phyloP scores from a whole-genome alignment of 2,113 vertebrate genomes.

The Thymallus thymallus region DNA sequence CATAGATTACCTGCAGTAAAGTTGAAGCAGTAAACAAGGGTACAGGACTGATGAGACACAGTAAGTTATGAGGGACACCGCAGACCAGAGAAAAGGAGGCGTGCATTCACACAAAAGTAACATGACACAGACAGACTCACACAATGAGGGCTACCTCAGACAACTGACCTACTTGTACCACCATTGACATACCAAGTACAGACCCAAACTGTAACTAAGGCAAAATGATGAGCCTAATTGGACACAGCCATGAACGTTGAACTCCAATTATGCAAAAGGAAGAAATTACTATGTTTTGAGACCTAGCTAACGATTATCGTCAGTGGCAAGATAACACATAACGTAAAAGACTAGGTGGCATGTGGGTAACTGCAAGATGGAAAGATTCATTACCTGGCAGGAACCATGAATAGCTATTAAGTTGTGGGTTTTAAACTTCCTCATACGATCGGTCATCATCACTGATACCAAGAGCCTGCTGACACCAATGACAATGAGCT shows the following conservation, averaged over 20 bases:
- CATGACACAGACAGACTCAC: background rate
- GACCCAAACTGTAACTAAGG: no score
- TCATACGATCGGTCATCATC: background rate
- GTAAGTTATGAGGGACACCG: no score
- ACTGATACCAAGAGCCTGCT: background rate
- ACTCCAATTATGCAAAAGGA: background rate
- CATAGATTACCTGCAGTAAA: background rate
- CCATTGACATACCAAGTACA: no score
- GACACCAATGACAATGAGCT: background rate
- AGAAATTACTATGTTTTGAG: background rate
- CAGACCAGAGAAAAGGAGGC: no score
- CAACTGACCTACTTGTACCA: no score
- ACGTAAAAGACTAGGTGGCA: background rate
- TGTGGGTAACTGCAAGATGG: background rate
- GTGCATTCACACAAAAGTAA: background rate
- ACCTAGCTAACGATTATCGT: background rate
- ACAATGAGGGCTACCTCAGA: no score
- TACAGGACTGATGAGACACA: no score
- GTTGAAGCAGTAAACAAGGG: background rate
- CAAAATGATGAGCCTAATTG: no score
- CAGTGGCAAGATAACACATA: no score
- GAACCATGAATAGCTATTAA: background rate
- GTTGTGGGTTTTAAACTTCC: background rate
- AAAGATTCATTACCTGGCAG: background rate
- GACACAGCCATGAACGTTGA: background rate